Conservation (phyloP, 1,140 invertebrate genomes). For the Lutraria rhynchaena region DNA sequence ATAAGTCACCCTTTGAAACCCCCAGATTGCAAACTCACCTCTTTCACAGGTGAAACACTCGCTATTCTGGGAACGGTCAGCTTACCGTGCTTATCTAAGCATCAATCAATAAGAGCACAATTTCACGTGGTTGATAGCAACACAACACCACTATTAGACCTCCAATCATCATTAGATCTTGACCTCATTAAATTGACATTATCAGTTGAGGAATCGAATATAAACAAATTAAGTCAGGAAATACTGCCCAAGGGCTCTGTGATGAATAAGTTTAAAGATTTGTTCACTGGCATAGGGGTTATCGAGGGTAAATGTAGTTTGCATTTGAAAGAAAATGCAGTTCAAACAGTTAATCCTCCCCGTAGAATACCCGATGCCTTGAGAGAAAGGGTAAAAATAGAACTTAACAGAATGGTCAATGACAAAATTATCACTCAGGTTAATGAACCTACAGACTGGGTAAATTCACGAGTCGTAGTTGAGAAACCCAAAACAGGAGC, state of each 20-base stretch:
- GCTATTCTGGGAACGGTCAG: neutral
- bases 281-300: constrained; percentile 54
- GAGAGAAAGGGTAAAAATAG: constrained; percentile 27
- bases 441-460: constrained; percentile 81
- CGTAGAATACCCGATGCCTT: constrained; percentile 69
- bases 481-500: constrained; percentile 71
- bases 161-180: neutral
- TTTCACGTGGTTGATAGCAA: neutral
- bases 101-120: neutral
- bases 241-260: constrained; percentile 63
- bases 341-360: constrained; percentile 63
- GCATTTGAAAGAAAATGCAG: constrained; percentile 57
- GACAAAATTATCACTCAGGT: constrained; percentile 61
- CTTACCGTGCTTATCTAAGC: neutral
- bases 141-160: neutral
- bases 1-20: neutral
- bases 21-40: neutral
- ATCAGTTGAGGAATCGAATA: neutral
- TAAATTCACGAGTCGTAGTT: constrained; percentile 79
- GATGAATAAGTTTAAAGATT: constrained; percentile 26
- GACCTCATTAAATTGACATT: constrained; percentile 20
- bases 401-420: constrained; percentile 56
- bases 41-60: neutral
- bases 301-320: constrained; percentile 62
- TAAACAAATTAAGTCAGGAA: neutral